A percentile compares a stretch with the other conserved stretches of the same genome.
Evolutionary conservation across 2,797 vertebrate species (phyloP).

Genomic region (Crax fasciolata): DNA sequence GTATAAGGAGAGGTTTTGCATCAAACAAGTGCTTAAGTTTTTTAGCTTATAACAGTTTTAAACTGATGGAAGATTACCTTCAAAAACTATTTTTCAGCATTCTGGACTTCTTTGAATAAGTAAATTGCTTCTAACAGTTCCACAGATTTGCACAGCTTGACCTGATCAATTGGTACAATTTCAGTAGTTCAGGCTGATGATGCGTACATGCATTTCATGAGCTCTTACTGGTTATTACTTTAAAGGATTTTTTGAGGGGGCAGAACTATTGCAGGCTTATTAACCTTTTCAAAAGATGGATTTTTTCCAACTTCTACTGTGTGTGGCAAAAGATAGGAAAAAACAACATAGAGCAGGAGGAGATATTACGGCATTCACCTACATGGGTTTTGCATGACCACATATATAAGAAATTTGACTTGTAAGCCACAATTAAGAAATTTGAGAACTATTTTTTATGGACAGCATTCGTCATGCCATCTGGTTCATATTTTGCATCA

Average conservation of each 20-base stretch:
- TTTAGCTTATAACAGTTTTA: neutral
- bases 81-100: neutral
- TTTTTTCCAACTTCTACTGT: conserved; percentile 33
- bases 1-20: neutral
- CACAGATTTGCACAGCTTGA: neutral
- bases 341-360: neutral
- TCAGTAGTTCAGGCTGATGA: neutral
- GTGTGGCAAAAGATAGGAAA: neutral
- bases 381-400: conserved; percentile 36
- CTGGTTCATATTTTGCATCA: conserved; percentile 69
- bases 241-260: neutral
- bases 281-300: conserved; percentile 15
- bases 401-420: conserved; percentile 56
- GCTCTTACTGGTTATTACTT: conserved; percentile 6
- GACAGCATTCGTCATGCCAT: conserved; percentile 26
- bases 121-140: neutral
- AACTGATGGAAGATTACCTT: neutral
- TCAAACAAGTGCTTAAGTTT: conserved; percentile 1
- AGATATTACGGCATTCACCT: conserved; percentile 36
- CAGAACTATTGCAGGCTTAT: neutral
- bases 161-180: neutral
- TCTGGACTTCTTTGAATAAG: neutral
- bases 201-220: neutral
- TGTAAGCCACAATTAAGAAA: conserved; percentile 70
- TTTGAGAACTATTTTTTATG: conserved; percentile 52